Evolutionary conservation across 2,888 invertebrate species (phyloP).

Genomic region (Ormia ochracea): DNA sequence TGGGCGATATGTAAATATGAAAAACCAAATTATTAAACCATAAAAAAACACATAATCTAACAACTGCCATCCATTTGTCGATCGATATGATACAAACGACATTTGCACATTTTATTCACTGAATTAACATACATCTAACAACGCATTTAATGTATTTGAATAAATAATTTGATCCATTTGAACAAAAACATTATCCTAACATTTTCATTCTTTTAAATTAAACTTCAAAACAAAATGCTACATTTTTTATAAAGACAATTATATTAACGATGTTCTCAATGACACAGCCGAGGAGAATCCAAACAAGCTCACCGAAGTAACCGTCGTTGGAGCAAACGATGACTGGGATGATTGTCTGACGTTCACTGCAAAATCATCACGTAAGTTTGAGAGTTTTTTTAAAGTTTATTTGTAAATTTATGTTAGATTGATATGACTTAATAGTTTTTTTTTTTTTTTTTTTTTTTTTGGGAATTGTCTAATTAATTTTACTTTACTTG

Average conservation of each 20-base stretch:
- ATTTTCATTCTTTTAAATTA: slow-evolving; percentile 8
- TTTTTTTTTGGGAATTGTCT: background rate
- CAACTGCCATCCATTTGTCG: background rate
- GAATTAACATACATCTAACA: background rate
- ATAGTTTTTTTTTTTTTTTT: too few relatives aligned
- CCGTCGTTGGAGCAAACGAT: slow-evolving; percentile 81
- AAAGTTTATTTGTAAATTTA: background rate
- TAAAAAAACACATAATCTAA: background rate
- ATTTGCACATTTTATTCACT: background rate
- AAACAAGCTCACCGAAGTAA: slow-evolving; percentile 75
- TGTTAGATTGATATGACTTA: background rate
- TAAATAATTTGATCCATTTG: background rate
- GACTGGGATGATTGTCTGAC: slow-evolving; percentile 92
- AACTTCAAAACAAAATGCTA: slow-evolving; percentile 22
- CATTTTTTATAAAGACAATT: slow-evolving; percentile 80
- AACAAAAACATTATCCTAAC: background rate
- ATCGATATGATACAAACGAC: background rate
- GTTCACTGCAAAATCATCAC: slow-evolving; percentile 91
- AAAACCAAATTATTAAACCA: slow-evolving; percentile 3
- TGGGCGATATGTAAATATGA: slow-evolving; percentile 46
- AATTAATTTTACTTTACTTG: background rate
- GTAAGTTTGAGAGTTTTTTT: slow-evolving; percentile 80
- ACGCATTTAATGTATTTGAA: background rate
- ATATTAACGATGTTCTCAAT: slow-evolving; percentile 89
- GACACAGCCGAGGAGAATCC: slow-evolving; percentile 79